Conservation (phyloP, 2,888 invertebrate species). For the Graphium colonna region DNA sequence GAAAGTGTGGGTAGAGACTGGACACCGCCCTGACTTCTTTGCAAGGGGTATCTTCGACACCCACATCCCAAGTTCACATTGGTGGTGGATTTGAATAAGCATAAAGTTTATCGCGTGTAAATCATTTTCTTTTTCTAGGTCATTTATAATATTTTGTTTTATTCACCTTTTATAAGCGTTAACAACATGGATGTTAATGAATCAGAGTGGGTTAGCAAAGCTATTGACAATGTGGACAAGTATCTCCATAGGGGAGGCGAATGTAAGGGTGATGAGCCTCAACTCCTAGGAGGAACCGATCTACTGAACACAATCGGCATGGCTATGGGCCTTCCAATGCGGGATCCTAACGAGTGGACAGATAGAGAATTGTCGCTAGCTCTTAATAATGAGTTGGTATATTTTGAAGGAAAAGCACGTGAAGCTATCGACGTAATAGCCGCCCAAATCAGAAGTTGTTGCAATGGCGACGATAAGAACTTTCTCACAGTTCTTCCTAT, state of each 20-base stretch:
- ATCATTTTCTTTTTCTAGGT: neutral
- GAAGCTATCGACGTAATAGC: conserved; percentile 32
- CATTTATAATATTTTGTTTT: neutral
- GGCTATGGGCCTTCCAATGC: conserved; percentile 32
- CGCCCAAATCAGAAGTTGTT: conserved; percentile 29
- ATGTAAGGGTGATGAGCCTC: conserved; percentile 30
- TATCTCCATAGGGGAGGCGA: conserved; percentile 34
- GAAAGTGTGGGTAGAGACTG: conserved; percentile 28
- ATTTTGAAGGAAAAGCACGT: conserved; percentile 28
- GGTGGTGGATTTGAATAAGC: conserved; percentile 33
- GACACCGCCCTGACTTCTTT: conserved; percentile 31
- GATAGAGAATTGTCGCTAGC: conserved; percentile 26
- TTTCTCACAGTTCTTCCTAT: conserved; percentile 31
- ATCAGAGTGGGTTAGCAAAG: conserved; percentile 29
- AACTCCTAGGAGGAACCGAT: conserved; percentile 30
- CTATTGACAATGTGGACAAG: conserved; percentile 30
- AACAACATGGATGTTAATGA: conserved; percentile 29
- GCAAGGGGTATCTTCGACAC: conserved; percentile 23
- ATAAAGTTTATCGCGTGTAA: neutral
- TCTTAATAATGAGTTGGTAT: conserved; percentile 28
- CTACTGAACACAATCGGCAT: conserved; percentile 27
- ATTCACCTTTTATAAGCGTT: neutral
- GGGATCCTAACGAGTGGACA: conserved; percentile 30
- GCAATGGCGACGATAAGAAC: conserved; percentile 29
- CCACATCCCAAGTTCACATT: conserved; percentile 24